Conservation (phyloP, 2,113 vertebrate species). For the Cynocephalus volans region DNA sequence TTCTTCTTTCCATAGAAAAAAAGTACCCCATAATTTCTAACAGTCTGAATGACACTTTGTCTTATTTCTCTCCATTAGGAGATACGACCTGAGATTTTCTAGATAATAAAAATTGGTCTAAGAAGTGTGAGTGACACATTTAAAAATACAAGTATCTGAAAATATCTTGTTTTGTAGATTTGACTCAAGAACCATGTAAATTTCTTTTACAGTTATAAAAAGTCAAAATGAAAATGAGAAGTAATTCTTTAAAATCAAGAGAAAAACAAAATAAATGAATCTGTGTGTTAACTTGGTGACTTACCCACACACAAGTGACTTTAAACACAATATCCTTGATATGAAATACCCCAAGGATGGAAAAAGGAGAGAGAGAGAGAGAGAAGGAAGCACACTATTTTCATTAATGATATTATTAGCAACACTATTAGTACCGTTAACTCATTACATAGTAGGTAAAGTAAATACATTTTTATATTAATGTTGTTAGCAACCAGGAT, state of each 20-base stretch:
- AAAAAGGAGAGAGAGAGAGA: not conserved
- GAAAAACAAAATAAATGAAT: not conserved
- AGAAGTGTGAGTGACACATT: not conserved
- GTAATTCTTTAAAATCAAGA: conserved; percentile 10
- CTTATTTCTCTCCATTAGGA: not conserved
- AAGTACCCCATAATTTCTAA: not conserved
- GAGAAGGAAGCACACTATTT: not conserved
- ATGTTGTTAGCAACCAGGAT: not conserved
- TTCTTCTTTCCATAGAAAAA: conserved; percentile 7
- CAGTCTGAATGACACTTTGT: not conserved
- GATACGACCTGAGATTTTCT: not conserved
- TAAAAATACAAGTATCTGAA: conserved; percentile 31
- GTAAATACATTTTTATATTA: not conserved
- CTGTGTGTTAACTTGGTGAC: not conserved
- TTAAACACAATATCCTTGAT: not conserved
- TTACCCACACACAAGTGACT: not conserved
- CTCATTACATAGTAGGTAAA: not conserved
- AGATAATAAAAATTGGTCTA: not conserved
- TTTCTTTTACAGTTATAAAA: not conserved
- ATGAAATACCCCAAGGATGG: not conserved
- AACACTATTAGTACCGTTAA: not conserved
- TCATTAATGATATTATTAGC: not conserved
- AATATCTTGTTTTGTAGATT: not conserved
- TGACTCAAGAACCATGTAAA: not conserved
- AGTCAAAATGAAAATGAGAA: conserved; percentile 10